Base-by-base conservation (phyloP, 1,140 invertebrate species). In the Pachypeltis micranthus region DNA sequence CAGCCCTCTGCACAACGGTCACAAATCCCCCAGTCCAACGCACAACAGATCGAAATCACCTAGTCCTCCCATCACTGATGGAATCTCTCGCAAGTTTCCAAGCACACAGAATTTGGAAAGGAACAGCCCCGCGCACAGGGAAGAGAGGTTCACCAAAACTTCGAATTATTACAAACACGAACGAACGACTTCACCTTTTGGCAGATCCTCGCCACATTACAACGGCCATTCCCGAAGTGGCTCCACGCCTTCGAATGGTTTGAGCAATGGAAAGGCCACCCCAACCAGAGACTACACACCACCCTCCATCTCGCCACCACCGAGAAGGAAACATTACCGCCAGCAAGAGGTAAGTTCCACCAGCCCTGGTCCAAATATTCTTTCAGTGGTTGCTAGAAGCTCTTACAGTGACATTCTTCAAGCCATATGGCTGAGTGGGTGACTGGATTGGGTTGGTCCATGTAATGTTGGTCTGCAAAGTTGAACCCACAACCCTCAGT, bases 41-140 rank as follows among this genome's bases (percentile, higher is more conserved):
- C 23, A 51, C 47, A 51, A 51, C 47, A 67, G 67, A 25, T 66
- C 71, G 1, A 65, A 62, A 12, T 74, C 74, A 1, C 71, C 73
- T 0, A 58, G 62, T 47, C 62, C 62, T 23, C 27, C 62, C 28
- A 64, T 4, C 26, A 64, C n/a, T n/a, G n/a, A 16, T 68, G 68
- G n/a, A 29, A 56, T 19, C 73, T 74, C 24, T 69, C 71, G 2
- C 63, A 72, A 59, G 60, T 60, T 26, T 63, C 69, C 1, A 64
- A 69, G 2, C 65, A 68, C 31, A 27, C 67, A 28, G 67, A 69
- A 63, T 71, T 66, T 62, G 71, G 72, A 28, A 64, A 69, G 2
- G 71, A 57, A 58, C 55, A 60, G 34, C 10, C 57, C 27, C 64
- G 67, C 65, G 28, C 61, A 63, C 54, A 47, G 62, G 23, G 62